Conservation (phyloP, 2,797 vertebrate species). For the Hapalemur alaotrensis region DNA sequence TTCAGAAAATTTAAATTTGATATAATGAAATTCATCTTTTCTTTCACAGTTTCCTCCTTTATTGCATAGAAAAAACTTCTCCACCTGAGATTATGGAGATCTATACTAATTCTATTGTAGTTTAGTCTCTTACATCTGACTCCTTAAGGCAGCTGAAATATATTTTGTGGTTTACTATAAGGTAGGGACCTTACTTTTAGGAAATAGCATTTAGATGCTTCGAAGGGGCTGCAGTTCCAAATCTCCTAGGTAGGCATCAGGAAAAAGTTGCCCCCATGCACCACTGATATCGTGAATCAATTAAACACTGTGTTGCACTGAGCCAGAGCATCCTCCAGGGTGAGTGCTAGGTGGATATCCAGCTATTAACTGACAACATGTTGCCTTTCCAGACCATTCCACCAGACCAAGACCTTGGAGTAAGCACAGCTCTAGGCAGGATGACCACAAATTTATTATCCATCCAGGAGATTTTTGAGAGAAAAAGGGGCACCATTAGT, state of each 20-base stretch:
- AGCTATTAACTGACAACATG: not conserved
- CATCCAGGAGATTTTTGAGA: not conserved
- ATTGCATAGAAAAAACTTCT: not conserved
- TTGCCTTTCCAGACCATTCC: not conserved
- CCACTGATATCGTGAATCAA: not conserved
- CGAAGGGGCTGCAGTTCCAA: not conserved
- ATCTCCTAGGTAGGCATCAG: not conserved
- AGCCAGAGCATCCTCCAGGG: not conserved
- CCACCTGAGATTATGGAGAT: not conserved
- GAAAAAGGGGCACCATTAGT: not conserved
- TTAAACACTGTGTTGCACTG: not conserved
- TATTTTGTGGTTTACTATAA: not conserved
- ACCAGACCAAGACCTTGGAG: not conserved
- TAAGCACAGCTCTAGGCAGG: not conserved
- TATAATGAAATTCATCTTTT: not conserved
- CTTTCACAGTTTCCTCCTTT: not conserved
- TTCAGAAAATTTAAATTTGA: conserved; percentile 10
- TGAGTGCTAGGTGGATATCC: not conserved
- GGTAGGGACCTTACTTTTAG: not conserved
- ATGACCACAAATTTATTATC: not conserved
- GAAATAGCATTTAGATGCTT: not conserved
- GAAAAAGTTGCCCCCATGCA: not conserved
- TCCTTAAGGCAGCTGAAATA: not conserved
- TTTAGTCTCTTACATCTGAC: not conserved
- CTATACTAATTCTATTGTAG: not conserved